Evolutionary conservation across 2,888 invertebrate species (phyloP).

Genomic region (Urechis unicinctus): DNA sequence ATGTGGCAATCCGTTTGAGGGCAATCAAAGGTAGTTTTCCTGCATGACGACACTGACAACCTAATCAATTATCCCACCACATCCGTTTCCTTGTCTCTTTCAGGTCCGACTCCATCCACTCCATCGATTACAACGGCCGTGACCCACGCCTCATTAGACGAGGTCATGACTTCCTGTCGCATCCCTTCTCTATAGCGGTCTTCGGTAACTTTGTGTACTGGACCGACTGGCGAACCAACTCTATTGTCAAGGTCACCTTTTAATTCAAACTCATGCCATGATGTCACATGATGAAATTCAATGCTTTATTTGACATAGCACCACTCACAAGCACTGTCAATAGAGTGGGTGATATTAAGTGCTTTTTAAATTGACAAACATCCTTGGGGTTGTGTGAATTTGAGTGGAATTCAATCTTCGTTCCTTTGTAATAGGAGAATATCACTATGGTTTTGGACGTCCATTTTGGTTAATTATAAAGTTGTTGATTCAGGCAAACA

Average conservation of each 20-base stretch:
- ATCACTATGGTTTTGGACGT: too few species aligned
- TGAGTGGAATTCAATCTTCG: too few species aligned
- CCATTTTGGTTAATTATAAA: not conserved
- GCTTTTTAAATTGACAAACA: too few species aligned
- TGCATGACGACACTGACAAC: not conserved
- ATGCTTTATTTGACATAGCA: too few species aligned
- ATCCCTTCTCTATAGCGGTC: slow-evolving; percentile 82
- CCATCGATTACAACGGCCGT: slow-evolving; percentile 71
- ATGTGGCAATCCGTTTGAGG: not conserved
- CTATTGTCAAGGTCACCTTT: slow-evolving; percentile 61
- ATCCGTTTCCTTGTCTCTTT: not conserved
- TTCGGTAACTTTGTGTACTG: slow-evolving; percentile 84
- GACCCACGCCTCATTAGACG: slow-evolving; percentile 67
- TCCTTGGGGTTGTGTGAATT: too few species aligned
- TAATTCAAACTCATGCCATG: not conserved
- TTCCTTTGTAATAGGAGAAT: too few species aligned
- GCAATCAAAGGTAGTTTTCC: not conserved
- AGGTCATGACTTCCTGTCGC: slow-evolving; percentile 67
- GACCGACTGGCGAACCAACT: slow-evolving; percentile 88
- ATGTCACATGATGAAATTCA: not conserved
- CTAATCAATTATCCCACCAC: not conserved
- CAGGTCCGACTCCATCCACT: slow-evolving; percentile 79
- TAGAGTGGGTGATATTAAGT: too few species aligned
- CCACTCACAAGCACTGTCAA: too few species aligned
- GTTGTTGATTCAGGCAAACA: slow-evolving; percentile 60